Evolutionary conservation across 64 coral and sea anemone genomes (phyloP).

Genomic region (Astreopora myriophthalma): DNA sequence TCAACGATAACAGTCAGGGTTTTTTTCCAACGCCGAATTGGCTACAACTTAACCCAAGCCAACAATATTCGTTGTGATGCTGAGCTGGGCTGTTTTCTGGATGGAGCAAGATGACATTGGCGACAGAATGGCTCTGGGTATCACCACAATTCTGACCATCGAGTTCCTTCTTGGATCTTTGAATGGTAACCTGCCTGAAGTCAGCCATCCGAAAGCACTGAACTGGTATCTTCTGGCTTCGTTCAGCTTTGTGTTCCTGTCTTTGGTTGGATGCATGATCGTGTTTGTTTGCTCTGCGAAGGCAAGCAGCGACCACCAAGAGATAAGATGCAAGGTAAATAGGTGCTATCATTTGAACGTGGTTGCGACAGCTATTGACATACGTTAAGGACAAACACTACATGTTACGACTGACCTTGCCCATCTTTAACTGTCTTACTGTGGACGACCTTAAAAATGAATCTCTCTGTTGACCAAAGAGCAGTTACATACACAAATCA

Average conservation of each 20-base stretch:
- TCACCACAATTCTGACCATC: conserved; percentile 15
- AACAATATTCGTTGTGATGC: conserved; percentile 12
- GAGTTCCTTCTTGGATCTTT: neutral
- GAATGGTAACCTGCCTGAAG: neutral
- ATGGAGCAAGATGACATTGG: conserved; percentile 19
- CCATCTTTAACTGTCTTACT: too few relatives aligned
- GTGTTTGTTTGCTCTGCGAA: conserved; percentile 50
- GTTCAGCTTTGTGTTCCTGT: conserved; percentile 81
- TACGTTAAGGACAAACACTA: too few relatives aligned
- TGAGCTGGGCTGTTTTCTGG: conserved; percentile 23
- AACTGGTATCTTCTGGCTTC: conserved; percentile 21
- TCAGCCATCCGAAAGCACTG: conserved; percentile 28
- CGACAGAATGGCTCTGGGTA: neutral
- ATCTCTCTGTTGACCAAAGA: too few relatives aligned
- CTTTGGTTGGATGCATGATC: conserved; percentile 72
- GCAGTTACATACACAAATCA: too few relatives aligned
- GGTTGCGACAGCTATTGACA: too few relatives aligned
- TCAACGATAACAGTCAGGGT: conserved; percentile 21
- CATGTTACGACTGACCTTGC: too few relatives aligned
- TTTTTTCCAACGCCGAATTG: neutral
- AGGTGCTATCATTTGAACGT: too few relatives aligned
- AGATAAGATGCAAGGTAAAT: neutral
- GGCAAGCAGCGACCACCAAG: neutral
- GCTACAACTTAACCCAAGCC: conserved; percentile 22
- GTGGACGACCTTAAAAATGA: too few relatives aligned